A percentile compares a stretch with the other conserved stretches of the same genome.
These are phyloP conservation scores for Herpetotheres cachinnans DNA, from an alignment of 2,113 vertebrate genomes.

Conservation along the genomic window DNA sequence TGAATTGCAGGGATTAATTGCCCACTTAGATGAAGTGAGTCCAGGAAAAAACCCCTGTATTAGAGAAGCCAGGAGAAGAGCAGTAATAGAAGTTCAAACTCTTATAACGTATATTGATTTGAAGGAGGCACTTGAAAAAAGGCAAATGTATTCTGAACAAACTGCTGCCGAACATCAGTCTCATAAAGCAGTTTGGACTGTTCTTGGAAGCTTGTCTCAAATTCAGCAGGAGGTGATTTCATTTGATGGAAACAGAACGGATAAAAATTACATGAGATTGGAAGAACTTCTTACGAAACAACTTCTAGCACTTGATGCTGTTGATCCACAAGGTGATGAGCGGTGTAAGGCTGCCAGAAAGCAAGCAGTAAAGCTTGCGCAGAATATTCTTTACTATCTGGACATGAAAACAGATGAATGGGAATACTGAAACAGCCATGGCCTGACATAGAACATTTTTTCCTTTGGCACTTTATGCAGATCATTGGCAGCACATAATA, in stretches of 20 bases:
- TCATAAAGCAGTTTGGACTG: constrained; percentile 85
- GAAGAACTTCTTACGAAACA: constrained; percentile 97
- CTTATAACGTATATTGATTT: constrained; percentile 90
- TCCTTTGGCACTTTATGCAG: constrained; percentile 8
- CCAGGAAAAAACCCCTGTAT: constrained; percentile 93
- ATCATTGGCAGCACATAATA: background rate
- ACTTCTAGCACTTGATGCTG: constrained; percentile 91
- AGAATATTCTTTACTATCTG: constrained; percentile 94
- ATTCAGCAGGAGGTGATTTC: constrained; percentile 90
- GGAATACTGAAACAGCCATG: constrained; percentile 81
- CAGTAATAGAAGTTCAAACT: constrained; percentile 91
- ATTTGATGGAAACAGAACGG: constrained; percentile 88
- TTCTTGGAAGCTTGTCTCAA: constrained; percentile 86
- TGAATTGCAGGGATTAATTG: constrained; percentile 89
- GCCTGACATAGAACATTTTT: background rate
- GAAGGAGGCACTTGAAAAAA: constrained; percentile 83
- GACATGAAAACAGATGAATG: constrained; percentile 98
- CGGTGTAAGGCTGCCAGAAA: constrained; percentile 87
- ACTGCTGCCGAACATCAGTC: constrained; percentile 77
- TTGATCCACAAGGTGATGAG: constrained; percentile 90
- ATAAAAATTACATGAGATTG: constrained; percentile 93
- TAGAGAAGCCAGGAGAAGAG: constrained; percentile 90
- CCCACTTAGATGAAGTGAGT: constrained; percentile 88
- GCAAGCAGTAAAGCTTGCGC: constrained; percentile 94
- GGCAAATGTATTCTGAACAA: constrained; percentile 61